Evolutionary conservation across 1,140 invertebrate genomes (phyloP), one percentile per base, ranked within the genome.

Genomic region (Drusus annulatus): DNA sequence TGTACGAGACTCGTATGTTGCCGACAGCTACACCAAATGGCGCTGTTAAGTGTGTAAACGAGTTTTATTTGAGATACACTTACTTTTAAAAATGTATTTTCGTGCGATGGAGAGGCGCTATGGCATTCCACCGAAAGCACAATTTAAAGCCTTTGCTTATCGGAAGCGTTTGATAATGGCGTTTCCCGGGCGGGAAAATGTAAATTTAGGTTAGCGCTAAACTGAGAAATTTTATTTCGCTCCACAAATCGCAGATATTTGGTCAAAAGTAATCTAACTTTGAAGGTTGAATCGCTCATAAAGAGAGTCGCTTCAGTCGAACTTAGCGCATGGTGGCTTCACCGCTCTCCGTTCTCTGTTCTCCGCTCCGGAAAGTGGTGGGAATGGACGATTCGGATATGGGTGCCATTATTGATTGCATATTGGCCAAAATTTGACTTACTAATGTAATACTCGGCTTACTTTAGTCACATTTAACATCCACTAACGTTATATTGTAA

Each of bases 191-290:
- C n/a, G 13, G n/a, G 62, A 65, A 65, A 65, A 25, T 65, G 62
- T 25, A 28, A 65, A 65, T 65, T 65, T 65, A 21, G 25, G 21
- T 65, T 28, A 25, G 10, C 28, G 28, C 25, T 16, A 65, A 65
- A 2, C 28, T 16, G 62, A 6, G 2, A 25, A 28, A 65, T 28
- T 65, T 65, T 31, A 65, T 65, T 65, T 28, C 21, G 23, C 28
- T 60, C 56, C 62, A n/a, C 21, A 31, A 65, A 28, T 65, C 62
- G 62, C 62, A 31, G 28, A 65, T 65, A 28, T 31, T 28, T n/a
- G 21, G 21, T 65, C 62, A 65, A 31, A 63, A 28, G 62, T 65
- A 65, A 65, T 65, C 15, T 16, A 65, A 65, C 21, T 65, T 65
- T 16, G 23, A 65, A 31, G 62, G 62, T 28, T 65, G 28, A 65